Conservation (phyloP, 1,140 invertebrate genomes). For the Agrilus planipennis region DNA sequence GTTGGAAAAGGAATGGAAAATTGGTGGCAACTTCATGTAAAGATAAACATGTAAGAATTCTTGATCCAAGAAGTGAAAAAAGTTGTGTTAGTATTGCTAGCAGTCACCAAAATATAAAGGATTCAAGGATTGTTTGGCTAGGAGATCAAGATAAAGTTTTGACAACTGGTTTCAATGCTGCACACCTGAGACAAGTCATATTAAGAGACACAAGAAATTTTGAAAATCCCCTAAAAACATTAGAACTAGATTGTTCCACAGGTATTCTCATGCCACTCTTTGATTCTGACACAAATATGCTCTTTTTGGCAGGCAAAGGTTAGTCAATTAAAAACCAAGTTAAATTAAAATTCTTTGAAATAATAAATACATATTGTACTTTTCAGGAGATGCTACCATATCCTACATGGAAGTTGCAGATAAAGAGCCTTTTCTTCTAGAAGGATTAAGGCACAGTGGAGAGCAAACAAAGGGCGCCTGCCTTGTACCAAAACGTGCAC, state of each 20-base stretch:
- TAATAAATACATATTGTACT: constrained; percentile 1
- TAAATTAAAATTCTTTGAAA: neutral
- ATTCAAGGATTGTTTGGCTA: constrained; percentile 80
- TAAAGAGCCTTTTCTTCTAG: constrained; percentile 70
- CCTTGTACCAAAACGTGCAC: constrained; percentile 78
- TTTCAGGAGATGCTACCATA: constrained; percentile 64
- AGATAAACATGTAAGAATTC: constrained; percentile 69
- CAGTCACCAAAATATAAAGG: constrained; percentile 81
- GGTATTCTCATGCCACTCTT: constrained; percentile 81
- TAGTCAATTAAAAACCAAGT: neutral
- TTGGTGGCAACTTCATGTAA: constrained; percentile 64
- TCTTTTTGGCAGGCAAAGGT: constrained; percentile 85
- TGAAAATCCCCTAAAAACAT: constrained; percentile 58
- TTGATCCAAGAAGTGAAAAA: constrained; percentile 59
- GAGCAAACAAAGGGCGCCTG: constrained; percentile 88
- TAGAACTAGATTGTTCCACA: constrained; percentile 79
- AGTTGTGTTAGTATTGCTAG: constrained; percentile 51
- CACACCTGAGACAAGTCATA: constrained; percentile 70
- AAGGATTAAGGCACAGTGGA: constrained; percentile 68
- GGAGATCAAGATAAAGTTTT: constrained; percentile 69
- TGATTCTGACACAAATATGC: constrained; percentile 86
- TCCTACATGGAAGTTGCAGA: constrained; percentile 76
- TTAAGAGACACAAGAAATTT: constrained; percentile 79
- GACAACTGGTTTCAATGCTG: constrained; percentile 68
- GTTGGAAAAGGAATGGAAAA: constrained; percentile 74